Percentiles rank a stretch among this genome's conserved stretches.
Conservation (phyloP, 2,113 vertebrate species). For the Equus quagga region DNA sequence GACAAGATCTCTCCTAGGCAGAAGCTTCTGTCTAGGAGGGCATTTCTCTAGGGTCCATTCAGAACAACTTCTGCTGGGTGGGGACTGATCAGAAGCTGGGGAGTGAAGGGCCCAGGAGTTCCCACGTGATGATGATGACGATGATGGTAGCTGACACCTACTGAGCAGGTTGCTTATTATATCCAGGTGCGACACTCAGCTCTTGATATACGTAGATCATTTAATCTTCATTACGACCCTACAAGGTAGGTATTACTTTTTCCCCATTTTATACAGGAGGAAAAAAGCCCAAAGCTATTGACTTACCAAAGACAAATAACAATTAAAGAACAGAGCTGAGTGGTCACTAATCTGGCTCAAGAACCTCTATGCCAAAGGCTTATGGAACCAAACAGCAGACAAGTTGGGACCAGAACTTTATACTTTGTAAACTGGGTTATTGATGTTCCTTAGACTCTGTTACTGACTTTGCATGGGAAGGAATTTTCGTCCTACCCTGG, state of each 20-base stretch:
- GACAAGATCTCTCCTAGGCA: background rate
- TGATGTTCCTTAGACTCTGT: background rate
- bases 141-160: background rate
- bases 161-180: background rate
- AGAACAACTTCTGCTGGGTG: background rate
- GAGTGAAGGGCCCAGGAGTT: background rate
- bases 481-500: background rate
- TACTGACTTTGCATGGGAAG: background rate
- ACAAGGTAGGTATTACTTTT: background rate
- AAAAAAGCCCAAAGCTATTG: background rate
- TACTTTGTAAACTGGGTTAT: background rate
- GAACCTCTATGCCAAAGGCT: background rate
- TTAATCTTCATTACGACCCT: background rate
- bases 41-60: background rate
- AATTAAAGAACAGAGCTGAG: background rate
- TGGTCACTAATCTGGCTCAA: background rate
- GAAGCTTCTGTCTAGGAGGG: background rate
- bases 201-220: background rate
- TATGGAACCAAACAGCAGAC: background rate
- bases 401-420: background rate
- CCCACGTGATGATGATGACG: background rate
- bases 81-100: background rate
- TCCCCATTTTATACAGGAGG: background rate
- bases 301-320: background rate
- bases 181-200: background rate